Percentiles rank a stretch among this genome's conserved stretches.
phyloP scores from a whole-genome alignment of 1,140 invertebrate species.

The Drosophila athabasca region DNA sequence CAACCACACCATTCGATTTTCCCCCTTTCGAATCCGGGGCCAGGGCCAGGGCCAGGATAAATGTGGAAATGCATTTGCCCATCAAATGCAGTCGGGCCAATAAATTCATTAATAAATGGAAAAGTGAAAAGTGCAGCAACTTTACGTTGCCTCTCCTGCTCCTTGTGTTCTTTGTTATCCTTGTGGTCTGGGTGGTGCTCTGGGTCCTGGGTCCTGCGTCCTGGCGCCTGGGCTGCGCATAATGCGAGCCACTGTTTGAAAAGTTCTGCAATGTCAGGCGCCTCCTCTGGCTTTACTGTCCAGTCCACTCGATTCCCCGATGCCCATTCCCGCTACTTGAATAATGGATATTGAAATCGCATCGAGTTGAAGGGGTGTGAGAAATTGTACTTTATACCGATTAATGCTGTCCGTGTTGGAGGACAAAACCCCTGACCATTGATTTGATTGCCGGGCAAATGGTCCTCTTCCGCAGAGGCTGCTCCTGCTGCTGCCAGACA shows the following conservation, averaged over 20 bases:
- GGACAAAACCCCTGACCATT: constrained; percentile 38
- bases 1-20: constrained; percentile 13
- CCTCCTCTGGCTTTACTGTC: not conserved
- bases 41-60: constrained; percentile 39
- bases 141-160: constrained; percentile 6
- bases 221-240: constrained; percentile 29
- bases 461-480: not conserved
- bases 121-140: constrained; percentile 58
- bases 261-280: constrained; percentile 18
- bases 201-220: not conserved
- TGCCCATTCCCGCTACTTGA: not conserved
- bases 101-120: constrained; percentile 72
- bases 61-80: constrained; percentile 55
- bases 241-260: constrained; percentile 36
- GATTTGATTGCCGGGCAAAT: constrained; percentile 42
- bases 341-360: constrained; percentile 60
- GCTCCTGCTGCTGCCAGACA: not conserved
- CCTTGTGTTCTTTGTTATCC: constrained; percentile 39
- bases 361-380: constrained; percentile 32
- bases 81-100: constrained; percentile 60
- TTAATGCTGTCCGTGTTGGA: constrained; percentile 46
- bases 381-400: constrained; percentile 58
- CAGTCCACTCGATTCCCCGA: not conserved
- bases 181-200: constrained; percentile 20
- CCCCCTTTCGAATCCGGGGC: constrained; percentile 5